Conservation (phyloP, 2,888 invertebrate genomes). For the Ypsolopha scabrella region DNA sequence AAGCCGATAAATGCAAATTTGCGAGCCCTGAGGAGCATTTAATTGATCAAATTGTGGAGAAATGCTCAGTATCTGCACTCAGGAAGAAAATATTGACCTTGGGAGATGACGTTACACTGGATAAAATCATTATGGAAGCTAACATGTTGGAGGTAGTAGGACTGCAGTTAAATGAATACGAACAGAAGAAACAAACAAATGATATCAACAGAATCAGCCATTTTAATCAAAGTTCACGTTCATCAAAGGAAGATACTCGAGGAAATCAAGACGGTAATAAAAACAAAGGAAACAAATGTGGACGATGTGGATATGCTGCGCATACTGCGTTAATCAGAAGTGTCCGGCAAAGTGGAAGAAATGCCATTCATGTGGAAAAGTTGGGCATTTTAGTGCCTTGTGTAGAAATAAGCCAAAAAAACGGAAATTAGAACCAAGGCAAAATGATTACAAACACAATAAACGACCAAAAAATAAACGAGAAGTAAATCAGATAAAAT, state of each 20-base stretch:
- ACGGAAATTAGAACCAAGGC: not conserved
- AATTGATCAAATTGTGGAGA: slow-evolving; percentile 20
- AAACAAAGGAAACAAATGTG: not conserved
- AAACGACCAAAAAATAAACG: not conserved
- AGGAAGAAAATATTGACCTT: slow-evolving; percentile 7
- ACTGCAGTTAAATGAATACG: slow-evolving; percentile 4
- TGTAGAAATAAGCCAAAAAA: slow-evolving; percentile 5
- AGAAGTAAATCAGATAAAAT: too few species aligned
- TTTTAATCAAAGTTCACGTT: too few species aligned
- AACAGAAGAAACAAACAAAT: not conserved
- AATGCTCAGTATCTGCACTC: slow-evolving; percentile 11
- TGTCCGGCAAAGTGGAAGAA: slow-evolving; percentile 6
- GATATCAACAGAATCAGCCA: not conserved
- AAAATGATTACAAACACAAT: not conserved
- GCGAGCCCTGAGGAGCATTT: slow-evolving; percentile 16
- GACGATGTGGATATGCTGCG: slow-evolving; percentile 1
- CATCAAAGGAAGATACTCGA: not conserved
- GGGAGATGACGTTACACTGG: slow-evolving; percentile 6
- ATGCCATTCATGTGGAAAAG: slow-evolving; percentile 5
- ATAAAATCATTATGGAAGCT: slow-evolving; percentile 5
- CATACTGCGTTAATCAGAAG: not conserved
- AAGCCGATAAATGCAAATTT: slow-evolving; percentile 22
- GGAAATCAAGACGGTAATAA: not conserved
- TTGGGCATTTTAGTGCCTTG: slow-evolving; percentile 6
- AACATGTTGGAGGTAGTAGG: slow-evolving; percentile 8